Base-by-base conservation (phyloP, 2,888 invertebrate genomes). In the Tenthredo livida region DNA sequence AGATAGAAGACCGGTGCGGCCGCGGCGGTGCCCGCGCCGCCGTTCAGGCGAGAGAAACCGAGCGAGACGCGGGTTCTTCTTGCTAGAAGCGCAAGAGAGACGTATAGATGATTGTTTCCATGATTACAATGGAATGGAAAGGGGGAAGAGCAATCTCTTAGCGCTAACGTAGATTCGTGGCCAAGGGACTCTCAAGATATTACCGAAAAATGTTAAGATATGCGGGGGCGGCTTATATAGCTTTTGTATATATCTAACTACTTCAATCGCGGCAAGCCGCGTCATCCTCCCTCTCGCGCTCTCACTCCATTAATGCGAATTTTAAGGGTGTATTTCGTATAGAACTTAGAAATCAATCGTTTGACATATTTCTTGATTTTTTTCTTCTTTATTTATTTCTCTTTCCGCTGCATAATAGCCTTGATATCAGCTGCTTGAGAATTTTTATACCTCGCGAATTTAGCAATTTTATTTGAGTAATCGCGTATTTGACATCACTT, bases 101-200 rank as follows among this genome's bases (percentile, higher is more conserved):
- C 90, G 88, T 89, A 90, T 91, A 91, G 92, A 91, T 92, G 92
- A 92, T 92, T 91, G 92, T 92, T 92, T 91, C 92, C 92, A 92
- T 92, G 92, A 92, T 92, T 92, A 92, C 92, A 92, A 91, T 91
- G 91, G 92, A 91, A 87, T 85, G 87, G 87, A 87, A 86, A 86
- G 87, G 87, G 86, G 86, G 84, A 84, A 90, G 91, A 91, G 91
- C 91, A 92, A 92, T 92, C 92, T 92, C 91, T 92, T 92, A 92
- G 91, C 88, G 91, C 90, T 92, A 92, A 92, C 91, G 92, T 91
- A 90, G 90, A 92, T 91, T 91, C 91, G 92, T 91, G 90, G 91
- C 89, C 91, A 90, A 89, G 90, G 90, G 89, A 90, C 91, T 92
- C 90, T 91, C 91, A 89, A 91, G 92, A 92, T 92, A 92, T 92